phyloP scores from a whole-genome alignment of 2,797 vertebrate species.

The Sebastes iracundus region DNA sequence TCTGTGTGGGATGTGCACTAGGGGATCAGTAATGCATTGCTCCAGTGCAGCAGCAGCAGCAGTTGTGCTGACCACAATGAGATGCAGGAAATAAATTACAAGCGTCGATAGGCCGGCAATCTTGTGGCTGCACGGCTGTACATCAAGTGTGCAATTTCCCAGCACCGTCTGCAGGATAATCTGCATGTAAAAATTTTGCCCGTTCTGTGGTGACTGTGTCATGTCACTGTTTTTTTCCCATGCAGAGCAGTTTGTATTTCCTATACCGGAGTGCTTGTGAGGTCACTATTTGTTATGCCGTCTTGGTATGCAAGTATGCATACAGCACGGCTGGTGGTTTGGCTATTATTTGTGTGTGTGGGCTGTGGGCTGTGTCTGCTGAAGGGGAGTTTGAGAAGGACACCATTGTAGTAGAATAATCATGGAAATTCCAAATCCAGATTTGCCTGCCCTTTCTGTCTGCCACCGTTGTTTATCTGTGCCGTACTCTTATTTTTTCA shows the following conservation, averaged over 20 bases:
- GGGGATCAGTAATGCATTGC: not conserved
- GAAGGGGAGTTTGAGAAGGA: conserved; percentile 75
- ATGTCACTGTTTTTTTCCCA: not conserved
- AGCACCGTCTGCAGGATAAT: not conserved
- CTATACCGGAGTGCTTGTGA: conserved; percentile 34
- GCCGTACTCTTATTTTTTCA: not conserved
- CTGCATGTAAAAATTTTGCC: not conserved
- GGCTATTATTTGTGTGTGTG: conserved; percentile 57
- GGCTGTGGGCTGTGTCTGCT: conserved; percentile 76
- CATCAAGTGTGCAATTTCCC: not conserved
- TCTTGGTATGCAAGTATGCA: conserved; percentile 48
- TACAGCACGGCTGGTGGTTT: conserved; percentile 34
- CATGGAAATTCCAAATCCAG: conserved; percentile 77
- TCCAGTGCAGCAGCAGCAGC: conserved; percentile 18
- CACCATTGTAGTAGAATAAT: conserved; percentile 78
- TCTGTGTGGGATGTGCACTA: not conserved
- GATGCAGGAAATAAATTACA: conserved; percentile 6
- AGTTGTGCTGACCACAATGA: not conserved
- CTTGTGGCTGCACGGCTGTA: not conserved
- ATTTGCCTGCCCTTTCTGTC: conserved; percentile 63
- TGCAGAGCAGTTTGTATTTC: conserved; percentile 38
- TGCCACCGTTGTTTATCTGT: conserved; percentile 20
- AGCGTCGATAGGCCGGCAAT: not conserved
- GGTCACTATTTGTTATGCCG: conserved; percentile 42
- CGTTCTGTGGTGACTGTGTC: not conserved